These are phyloP conservation scores for Diadophis punctatus DNA, from an alignment of 2,113 vertebrate genomes.

Conservation along the genomic window DNA sequence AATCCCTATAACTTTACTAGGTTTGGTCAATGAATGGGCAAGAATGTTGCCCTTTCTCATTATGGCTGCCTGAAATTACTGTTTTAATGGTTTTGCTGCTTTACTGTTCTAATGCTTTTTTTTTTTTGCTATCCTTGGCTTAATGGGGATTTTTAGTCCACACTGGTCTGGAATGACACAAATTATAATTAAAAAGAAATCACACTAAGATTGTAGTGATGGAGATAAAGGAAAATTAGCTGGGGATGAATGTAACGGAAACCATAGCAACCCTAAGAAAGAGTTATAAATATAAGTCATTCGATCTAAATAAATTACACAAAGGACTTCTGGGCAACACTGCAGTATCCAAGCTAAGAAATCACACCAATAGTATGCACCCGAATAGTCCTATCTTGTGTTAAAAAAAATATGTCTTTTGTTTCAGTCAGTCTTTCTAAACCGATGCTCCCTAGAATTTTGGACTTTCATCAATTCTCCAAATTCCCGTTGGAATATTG, in stretches of 20 bases:
- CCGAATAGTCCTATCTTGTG: neutral
- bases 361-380: neutral
- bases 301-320: slow-evolving; percentile 30
- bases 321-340: slow-evolving; percentile 27
- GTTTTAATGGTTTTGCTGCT: slow-evolving; percentile 34
- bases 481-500: neutral
- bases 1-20: slow-evolving; percentile 26
- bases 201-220: slow-evolving; percentile 38
- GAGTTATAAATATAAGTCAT: slow-evolving; percentile 43
- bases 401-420: neutral
- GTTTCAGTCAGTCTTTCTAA: neutral
- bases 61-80: slow-evolving; percentile 48
- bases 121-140: slow-evolving; percentile 40
- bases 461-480: neutral
- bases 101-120: slow-evolving; percentile 36
- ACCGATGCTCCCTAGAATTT: neutral
- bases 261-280: slow-evolving; percentile 45
- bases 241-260: slow-evolving; percentile 41
- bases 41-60: slow-evolving; percentile 36
- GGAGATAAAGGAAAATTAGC: slow-evolving; percentile 45
- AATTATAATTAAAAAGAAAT: slow-evolving; percentile 44
- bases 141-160: slow-evolving; percentile 36
- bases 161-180: slow-evolving; percentile 35
- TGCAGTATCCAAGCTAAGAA: slow-evolving; percentile 7
- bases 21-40: slow-evolving; percentile 20